Base-by-base conservation (phyloP, 2,797 vertebrate species). In the Sebastes miniatus region DNA sequence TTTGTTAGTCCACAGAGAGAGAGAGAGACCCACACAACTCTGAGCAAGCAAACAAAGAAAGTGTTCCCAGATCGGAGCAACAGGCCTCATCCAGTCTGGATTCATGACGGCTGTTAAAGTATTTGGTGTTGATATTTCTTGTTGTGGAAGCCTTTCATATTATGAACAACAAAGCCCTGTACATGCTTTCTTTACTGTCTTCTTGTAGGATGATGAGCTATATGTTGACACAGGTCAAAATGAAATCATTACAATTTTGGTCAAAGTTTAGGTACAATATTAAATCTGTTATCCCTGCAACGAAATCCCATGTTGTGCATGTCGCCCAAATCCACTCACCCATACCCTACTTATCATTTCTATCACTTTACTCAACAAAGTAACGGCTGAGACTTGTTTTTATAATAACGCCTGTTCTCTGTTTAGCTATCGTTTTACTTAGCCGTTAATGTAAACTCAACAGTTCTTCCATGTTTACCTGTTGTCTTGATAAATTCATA, bases 51-150 rank as follows among this genome's bases (percentile, higher is more conserved):
- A 86, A 78, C 68, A 57, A n/a, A 54, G 57, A 56, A 61, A 61
- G 27, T 56, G 80, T 87, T 91, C 70, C 81, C 91, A 89, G 66
- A 79, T 66, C 79, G 65, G 32, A 69, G 27, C 57, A 5, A 22
- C 52, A 56, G 39, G 10, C 31, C 56, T 63, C 61, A 10, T 77
- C 63, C 34, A 20, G n/a, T 27, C 64, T 69, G 5, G 43, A 12
- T 27, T 24, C 32, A 27, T 32, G 22, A 71, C 3, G 14, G 16
- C 18, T 31, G 8, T 14, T 31, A 18, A 18, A 39, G 4, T 27
- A 6, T 56, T 64, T 13, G 4, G 1, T 57, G 8, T 24, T 9
- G 10, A n/a, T 62, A 27, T 59, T 65, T 24, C 8, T 31, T 31
- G 47, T 27, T 52, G 13, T 31, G 4, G 29, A 14, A 52, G 34